Conservation (phyloP, 2,888 invertebrate genomes). For the Thecocarcelia acutangulata region DNA sequence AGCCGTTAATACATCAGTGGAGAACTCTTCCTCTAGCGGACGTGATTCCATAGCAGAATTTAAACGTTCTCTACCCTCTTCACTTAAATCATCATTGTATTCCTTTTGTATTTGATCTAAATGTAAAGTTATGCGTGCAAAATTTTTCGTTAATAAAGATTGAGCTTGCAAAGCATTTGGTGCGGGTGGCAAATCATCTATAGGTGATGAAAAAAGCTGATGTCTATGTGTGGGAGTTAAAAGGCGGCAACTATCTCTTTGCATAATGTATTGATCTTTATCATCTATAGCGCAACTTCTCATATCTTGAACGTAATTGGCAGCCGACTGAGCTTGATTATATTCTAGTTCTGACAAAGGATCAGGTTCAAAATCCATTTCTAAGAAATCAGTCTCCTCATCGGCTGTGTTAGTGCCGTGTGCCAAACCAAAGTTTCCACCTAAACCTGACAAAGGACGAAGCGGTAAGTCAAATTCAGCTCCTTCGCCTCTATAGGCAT, state of each 20-base stretch:
- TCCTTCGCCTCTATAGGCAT: slow-evolving; percentile 80
- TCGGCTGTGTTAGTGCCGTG: slow-evolving; percentile 72
- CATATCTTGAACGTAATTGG: slow-evolving; percentile 31
- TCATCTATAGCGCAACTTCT: slow-evolving; percentile 53
- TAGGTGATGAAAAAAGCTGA: slow-evolving; percentile 78
- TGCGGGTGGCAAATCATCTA: slow-evolving; percentile 75
- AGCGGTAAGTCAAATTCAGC: slow-evolving; percentile 77
- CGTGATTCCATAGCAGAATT: slow-evolving; percentile 70
- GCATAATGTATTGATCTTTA: slow-evolving; percentile 73
- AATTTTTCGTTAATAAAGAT: slow-evolving; percentile 76
- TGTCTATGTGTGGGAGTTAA: slow-evolving; percentile 72
- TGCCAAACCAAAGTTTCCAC: slow-evolving; percentile 68
- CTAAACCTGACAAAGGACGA: slow-evolving; percentile 72
- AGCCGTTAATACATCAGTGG: slow-evolving; percentile 51
- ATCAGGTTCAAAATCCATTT: slow-evolving; percentile 82
- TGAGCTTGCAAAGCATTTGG: slow-evolving; percentile 72
- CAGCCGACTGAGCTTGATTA: slow-evolving; percentile 68
- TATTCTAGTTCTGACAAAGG: slow-evolving; percentile 80
- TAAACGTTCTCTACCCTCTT: slow-evolving; percentile 61
- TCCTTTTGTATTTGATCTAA: slow-evolving; percentile 77
- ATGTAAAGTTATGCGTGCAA: slow-evolving; percentile 78
- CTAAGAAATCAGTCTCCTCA: slow-evolving; percentile 81
- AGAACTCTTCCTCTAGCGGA: slow-evolving; percentile 61
- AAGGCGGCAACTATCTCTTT: slow-evolving; percentile 75
- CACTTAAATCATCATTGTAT: slow-evolving; percentile 63